These are phyloP conservation scores for Polydrusus cervinus DNA, from an alignment of 2,888 invertebrate species.

Conservation along the genomic window DNA sequence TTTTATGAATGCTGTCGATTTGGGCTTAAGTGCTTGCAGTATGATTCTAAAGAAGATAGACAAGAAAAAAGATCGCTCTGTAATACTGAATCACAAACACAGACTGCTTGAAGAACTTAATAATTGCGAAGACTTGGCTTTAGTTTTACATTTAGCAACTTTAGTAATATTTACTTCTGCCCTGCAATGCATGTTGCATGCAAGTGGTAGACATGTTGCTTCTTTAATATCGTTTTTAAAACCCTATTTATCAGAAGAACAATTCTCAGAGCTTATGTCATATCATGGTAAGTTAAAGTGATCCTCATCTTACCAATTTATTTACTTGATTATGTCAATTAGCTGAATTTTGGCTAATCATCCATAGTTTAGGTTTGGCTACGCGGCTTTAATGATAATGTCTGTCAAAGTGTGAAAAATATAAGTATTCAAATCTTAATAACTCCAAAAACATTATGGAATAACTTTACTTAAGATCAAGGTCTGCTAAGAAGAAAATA, in stretches of 20 bases:
- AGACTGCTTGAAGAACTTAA: slow-evolving; percentile 86
- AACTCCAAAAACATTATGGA: too few species aligned
- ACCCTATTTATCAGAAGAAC: slow-evolving; percentile 79
- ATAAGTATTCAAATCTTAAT: too few species aligned
- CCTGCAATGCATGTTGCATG: slow-evolving; percentile 90
- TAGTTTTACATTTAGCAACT: slow-evolving; percentile 84
- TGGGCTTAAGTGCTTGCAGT: slow-evolving; percentile 80
- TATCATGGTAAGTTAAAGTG: slow-evolving; percentile 82
- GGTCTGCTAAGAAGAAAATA: too few species aligned
- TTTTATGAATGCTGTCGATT: slow-evolving; percentile 84
- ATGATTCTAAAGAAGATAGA: slow-evolving; percentile 91
- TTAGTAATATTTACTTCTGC: slow-evolving; percentile 86
- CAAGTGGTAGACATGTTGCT: slow-evolving; percentile 94
- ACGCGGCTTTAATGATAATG: too few species aligned
- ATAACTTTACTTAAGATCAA: too few species aligned
- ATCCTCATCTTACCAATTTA: too few species aligned
- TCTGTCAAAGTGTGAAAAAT: too few species aligned
- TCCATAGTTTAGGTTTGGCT: too few species aligned
- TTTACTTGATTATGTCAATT: too few species aligned
- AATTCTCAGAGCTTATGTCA: slow-evolving; percentile 77
- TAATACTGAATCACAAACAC: slow-evolving; percentile 87
- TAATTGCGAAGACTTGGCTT: slow-evolving; percentile 83
- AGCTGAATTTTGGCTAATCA: too few species aligned
- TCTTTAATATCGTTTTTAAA: slow-evolving; percentile 84
- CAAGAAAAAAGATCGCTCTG: slow-evolving; percentile 88